phyloP scores from a whole-genome alignment of 2,797 vertebrate genomes.

The Karalla daura region DNA sequence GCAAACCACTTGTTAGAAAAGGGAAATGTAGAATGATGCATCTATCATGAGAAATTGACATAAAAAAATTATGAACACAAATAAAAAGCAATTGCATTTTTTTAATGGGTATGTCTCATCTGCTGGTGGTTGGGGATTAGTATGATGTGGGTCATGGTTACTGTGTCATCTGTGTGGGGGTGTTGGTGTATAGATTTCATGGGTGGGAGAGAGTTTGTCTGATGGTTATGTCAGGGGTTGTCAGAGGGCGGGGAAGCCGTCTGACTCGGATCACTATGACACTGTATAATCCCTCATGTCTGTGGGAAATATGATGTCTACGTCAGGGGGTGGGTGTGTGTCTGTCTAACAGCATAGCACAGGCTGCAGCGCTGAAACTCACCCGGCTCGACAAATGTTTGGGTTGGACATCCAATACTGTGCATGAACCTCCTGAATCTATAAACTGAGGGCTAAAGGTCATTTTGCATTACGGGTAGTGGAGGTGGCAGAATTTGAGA shows the following conservation, averaged over 20 bases:
- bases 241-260: constrained; percentile 1
- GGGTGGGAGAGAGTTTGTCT: constrained; percentile 11
- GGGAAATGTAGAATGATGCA: too few relatives aligned
- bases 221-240: constrained; percentile 9
- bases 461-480: too few relatives aligned
- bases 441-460: too few relatives aligned
- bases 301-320: neutral
- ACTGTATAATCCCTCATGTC: neutral
- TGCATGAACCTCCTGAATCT: too few relatives aligned
- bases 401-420: too few relatives aligned
- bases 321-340: neutral
- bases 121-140: neutral
- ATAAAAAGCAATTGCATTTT: too few relatives aligned
- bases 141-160: neutral
- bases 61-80: neutral
- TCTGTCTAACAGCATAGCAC: neutral
- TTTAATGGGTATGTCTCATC: neutral
- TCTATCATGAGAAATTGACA: neutral
- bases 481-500: too few relatives aligned
- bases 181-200: constrained; percentile 35
- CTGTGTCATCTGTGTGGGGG: constrained; percentile 14
- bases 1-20: neutral
- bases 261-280: neutral
- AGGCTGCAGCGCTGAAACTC: neutral
- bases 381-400: too few relatives aligned